phyloP scores from a whole-genome alignment of 2,888 invertebrate species.

The Sphinx pinastri region DNA sequence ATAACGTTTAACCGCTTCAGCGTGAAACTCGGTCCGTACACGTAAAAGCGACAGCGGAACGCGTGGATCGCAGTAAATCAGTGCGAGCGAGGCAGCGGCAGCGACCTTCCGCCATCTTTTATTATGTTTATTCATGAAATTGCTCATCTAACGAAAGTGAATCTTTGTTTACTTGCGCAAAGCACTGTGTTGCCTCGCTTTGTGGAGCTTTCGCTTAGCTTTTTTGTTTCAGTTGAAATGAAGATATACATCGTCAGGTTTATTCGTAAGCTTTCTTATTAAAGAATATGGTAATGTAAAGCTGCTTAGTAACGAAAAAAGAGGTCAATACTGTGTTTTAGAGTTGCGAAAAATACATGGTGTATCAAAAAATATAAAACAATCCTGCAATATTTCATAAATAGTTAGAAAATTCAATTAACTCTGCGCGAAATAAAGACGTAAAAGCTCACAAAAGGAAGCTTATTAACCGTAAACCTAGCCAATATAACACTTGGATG shows the following conservation, averaged over 20 bases:
- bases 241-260: slow-evolving; percentile 20
- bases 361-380: not conserved
- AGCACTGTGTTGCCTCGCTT: slow-evolving; percentile 14
- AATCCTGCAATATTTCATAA: not conserved
- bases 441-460: slow-evolving; percentile 10
- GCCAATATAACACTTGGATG: slow-evolving; percentile 19
- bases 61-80: slow-evolving; percentile 69
- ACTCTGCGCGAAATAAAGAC: not conserved
- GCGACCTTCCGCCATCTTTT: slow-evolving; percentile 69
- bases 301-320: not conserved
- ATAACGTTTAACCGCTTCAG: slow-evolving; percentile 37
- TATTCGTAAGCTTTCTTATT: slow-evolving; percentile 10
- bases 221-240: slow-evolving; percentile 12
- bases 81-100: slow-evolving; percentile 50
- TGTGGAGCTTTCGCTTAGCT: slow-evolving; percentile 12
- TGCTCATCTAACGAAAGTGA: slow-evolving; percentile 77
- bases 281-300: not conserved
- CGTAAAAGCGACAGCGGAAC: slow-evolving; percentile 48
- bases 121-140: slow-evolving; percentile 83
- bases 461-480: slow-evolving; percentile 17
- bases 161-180: slow-evolving; percentile 67
- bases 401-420: not conserved
- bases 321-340: not conserved
- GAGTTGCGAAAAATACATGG: no score
- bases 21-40: slow-evolving; percentile 33